These are phyloP conservation scores for Odontamblyopus lacepedii DNA, from an alignment of 2,797 vertebrate species.

Conservation along the genomic window DNA sequence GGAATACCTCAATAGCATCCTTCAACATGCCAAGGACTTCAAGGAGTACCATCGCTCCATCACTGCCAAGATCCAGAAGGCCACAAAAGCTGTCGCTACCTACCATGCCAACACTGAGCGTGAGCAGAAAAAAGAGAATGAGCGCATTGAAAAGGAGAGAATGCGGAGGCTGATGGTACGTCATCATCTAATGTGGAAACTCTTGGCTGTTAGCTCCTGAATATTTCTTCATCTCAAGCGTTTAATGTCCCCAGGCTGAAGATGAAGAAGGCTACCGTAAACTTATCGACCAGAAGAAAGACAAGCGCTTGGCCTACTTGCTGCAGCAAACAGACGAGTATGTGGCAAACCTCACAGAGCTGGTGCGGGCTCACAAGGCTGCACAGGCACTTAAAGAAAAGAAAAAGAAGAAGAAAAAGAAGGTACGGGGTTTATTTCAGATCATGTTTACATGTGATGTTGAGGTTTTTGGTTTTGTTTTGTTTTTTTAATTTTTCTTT, in stretches of 20 bases:
- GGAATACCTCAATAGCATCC: constrained; percentile 99
- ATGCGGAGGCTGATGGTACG: constrained; percentile 95
- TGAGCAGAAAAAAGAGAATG: constrained; percentile 98
- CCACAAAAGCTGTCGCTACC: constrained; percentile 94
- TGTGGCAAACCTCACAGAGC: constrained; percentile 95
- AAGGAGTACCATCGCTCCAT: constrained; percentile 97
- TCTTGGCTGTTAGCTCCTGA: not conserved
- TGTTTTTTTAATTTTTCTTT: constrained; percentile 1
- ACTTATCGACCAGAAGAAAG: constrained; percentile 98
- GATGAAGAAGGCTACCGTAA: constrained; percentile 97
- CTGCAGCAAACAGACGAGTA: constrained; percentile 98
- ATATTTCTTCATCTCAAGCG: not conserved
- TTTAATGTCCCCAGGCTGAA: constrained; percentile 79
- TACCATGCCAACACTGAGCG: constrained; percentile 97
- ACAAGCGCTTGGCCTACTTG: constrained; percentile 95
- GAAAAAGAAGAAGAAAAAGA: constrained; percentile 93
- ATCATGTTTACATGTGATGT: not conserved
- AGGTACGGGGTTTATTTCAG: constrained; percentile 36
- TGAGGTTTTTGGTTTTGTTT: too few relatives aligned
- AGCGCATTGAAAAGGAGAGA: constrained; percentile 96
- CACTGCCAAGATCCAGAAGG: constrained; percentile 92
- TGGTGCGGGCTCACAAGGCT: constrained; percentile 95
- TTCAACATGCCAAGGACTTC: constrained; percentile 98
- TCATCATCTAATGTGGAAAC: not conserved
- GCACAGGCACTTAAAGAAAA: constrained; percentile 96